A percentile compares a stretch with the other conserved stretches of the same genome.
Evolutionary conservation across 2,113 vertebrate species (phyloP).

Genomic region (Sprattus sprattus): DNA sequence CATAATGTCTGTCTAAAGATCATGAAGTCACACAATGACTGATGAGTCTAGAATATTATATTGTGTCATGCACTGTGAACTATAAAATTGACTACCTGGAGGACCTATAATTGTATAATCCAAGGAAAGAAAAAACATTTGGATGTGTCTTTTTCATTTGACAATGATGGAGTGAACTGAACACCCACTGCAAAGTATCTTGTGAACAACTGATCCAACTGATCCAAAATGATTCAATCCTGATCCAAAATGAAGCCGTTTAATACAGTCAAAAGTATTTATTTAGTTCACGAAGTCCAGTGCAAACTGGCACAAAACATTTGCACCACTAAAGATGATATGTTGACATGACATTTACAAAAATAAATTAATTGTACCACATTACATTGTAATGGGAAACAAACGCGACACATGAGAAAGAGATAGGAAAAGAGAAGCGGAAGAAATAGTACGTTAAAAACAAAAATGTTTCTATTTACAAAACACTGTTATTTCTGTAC

Average conservation of each 20-base stretch:
- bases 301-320: conserved; percentile 61
- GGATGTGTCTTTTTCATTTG: neutral
- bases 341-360: conserved; percentile 68
- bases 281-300: conserved; percentile 67
- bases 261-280: neutral
- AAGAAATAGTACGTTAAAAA: neutral
- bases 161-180: neutral
- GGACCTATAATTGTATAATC: neutral
- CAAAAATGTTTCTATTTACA: conserved; percentile 9
- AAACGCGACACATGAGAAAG: conserved; percentile 45
- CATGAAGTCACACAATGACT: neutral
- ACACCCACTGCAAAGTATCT: neutral
- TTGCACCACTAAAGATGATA: conserved; percentile 61
- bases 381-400: conserved; percentile 54
- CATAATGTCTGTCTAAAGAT: neutral
- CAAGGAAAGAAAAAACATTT: neutral
- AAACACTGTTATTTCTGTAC: conserved; percentile 9
- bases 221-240: no score
- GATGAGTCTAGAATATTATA: no score
- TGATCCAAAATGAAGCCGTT: neutral
- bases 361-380: conserved; percentile 66
- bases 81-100: no score
- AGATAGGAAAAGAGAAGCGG: neutral
- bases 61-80: no score
- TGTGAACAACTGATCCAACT: neutral